Conservation (phyloP, 2,888 invertebrate genomes). For the Metacarcinus magister region DNA sequence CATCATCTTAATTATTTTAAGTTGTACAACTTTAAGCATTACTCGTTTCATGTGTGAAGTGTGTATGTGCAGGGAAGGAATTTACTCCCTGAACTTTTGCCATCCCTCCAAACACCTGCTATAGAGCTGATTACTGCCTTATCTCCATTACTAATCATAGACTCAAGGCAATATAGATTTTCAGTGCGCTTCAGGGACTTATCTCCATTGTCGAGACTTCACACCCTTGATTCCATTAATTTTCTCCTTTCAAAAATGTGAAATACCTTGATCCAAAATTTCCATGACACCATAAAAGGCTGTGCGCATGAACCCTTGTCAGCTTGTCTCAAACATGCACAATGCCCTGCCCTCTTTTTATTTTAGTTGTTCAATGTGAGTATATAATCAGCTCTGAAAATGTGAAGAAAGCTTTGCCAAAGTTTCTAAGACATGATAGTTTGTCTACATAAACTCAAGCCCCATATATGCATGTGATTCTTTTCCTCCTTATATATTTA, state of each 20-base stretch:
- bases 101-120: too few species aligned
- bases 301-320: background rate
- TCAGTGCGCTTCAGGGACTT: too few species aligned
- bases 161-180: too few species aligned
- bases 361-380: background rate
- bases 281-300: background rate
- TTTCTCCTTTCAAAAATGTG: background rate
- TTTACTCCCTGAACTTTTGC: too few species aligned
- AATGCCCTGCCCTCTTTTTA: background rate
- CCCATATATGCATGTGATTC: background rate
- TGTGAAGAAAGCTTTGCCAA: background rate
- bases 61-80: too few species aligned
- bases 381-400: background rate
- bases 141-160: too few species aligned
- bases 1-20: too few species aligned
- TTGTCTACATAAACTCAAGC: background rate
- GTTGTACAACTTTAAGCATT: too few species aligned
- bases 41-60: too few species aligned
- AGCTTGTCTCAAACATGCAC: background rate
- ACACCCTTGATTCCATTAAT: background rate
- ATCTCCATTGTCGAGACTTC: too few species aligned
- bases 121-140: too few species aligned
- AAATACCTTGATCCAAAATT: background rate
- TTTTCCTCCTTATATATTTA: background rate
- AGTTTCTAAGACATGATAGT: background rate